Conservation (phyloP, 2,113 vertebrate species). For the Myrmophylax atrothorax region DNA sequence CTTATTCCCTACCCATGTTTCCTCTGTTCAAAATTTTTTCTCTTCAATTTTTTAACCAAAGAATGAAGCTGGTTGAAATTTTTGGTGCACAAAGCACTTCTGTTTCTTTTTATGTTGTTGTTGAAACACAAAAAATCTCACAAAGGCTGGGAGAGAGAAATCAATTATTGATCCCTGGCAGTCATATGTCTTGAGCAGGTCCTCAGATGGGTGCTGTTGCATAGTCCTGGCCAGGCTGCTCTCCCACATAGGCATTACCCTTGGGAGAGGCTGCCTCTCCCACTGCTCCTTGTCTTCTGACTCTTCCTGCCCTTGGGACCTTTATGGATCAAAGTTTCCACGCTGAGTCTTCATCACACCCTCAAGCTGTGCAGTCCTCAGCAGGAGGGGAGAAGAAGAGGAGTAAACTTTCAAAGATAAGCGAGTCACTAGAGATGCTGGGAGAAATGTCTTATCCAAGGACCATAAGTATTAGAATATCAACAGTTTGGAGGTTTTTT, state of each 20-base stretch:
- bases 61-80: neutral
- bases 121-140: neutral
- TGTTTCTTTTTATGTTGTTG: neutral
- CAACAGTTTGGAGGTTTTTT: neutral
- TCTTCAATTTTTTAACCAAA: neutral
- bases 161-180: neutral
- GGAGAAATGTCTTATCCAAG: neutral
- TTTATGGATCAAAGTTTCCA: neutral
- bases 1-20: constrained; percentile 12
- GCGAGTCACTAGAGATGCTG: accelerated
- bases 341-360: neutral
- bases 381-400: neutral
- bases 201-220: neutral
- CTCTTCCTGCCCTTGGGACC: neutral
- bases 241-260: accelerated
- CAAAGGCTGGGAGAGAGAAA: neutral
- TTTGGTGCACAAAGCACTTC: neutral
- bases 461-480: neutral
- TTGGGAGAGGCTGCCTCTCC: neutral
- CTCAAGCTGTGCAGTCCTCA: neutral
- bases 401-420: neutral
- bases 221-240: neutral
- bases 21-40: neutral
- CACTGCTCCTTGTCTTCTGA: neutral
- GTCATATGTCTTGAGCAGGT: neutral